A percentile compares a stretch with the other conserved stretches of the same genome.
Evolutionary conservation across 1,140 invertebrate genomes (phyloP).

Genomic region (Trichogramma pretiosum): DNA sequence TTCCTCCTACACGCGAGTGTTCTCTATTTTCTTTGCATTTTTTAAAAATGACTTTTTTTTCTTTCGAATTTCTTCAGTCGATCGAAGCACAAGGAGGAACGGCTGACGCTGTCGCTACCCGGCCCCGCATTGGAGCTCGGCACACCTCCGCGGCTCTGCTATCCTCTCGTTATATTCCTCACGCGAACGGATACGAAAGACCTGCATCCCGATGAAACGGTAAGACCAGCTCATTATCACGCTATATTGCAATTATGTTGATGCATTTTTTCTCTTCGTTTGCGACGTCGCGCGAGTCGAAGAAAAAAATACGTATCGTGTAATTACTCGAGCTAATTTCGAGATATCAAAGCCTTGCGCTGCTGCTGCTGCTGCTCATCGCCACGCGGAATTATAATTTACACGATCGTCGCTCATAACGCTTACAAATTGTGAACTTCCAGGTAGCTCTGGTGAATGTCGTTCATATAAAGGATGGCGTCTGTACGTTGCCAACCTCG

Average conservation of each 20-base stretch:
- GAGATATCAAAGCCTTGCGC: not conserved
- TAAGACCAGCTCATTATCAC: constrained; percentile 43
- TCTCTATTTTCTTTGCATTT: no score
- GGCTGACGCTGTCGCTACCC: constrained; percentile 52
- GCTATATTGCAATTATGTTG: no score
- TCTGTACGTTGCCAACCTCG: constrained; percentile 66
- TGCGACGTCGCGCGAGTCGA: not conserved
- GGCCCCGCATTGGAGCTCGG: constrained; percentile 57
- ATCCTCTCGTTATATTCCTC: constrained; percentile 65
- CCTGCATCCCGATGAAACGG: constrained; percentile 64
- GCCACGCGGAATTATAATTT: constrained; percentile 8
- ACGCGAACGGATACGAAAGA: constrained; percentile 54
- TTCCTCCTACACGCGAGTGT: no score
- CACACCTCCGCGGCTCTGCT: constrained; percentile 61
- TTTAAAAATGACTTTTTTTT: not conserved
- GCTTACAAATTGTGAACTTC: no score
- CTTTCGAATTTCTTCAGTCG: constrained; percentile 48
- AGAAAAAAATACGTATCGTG: not conserved
- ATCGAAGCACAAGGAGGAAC: constrained; percentile 57
- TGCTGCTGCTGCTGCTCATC: no score
- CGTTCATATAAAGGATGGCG: constrained; percentile 69
- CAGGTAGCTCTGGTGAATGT: constrained; percentile 70
- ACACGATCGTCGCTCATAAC: no score
- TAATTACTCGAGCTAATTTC: not conserved
- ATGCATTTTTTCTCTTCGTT: not conserved